Conservation (phyloP, 1,140 invertebrate species). For the Nautilus pompilius region DNA sequence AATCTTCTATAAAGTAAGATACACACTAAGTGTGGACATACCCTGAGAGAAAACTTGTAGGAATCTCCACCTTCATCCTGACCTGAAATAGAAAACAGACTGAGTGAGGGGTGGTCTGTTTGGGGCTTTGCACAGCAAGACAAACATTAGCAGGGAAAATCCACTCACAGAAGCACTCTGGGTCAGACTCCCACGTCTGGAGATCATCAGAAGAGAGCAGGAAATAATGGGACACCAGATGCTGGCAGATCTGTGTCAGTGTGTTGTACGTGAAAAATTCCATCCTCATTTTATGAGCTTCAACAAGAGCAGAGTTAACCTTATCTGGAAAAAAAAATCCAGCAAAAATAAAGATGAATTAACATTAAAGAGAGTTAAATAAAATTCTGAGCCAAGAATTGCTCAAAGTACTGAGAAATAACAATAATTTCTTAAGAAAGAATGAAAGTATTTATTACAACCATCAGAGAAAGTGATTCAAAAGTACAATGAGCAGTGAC, state of each 20-base stretch:
- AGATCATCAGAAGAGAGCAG: constrained; percentile 79
- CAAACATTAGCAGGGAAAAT: too few species aligned
- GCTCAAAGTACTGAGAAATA: too few species aligned
- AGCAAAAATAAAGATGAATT: background rate
- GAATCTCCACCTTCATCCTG: constrained; percentile 84
- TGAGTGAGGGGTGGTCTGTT: too few species aligned
- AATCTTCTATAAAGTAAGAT: too few species aligned
- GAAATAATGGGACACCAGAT: constrained; percentile 85
- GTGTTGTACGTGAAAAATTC: constrained; percentile 71
- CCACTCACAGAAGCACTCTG: constrained; percentile 76
- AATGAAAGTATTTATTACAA: too few species aligned
- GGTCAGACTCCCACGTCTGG: constrained; percentile 83
- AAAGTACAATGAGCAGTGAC: too few species aligned
- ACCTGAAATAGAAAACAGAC: constrained; percentile 58
- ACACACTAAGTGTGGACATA: constrained; percentile 57
- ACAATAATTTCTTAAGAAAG: too few species aligned
- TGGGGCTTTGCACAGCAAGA: too few species aligned
- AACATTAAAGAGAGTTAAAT: background rate
- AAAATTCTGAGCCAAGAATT: too few species aligned
- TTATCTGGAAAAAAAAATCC: constrained; percentile 50
- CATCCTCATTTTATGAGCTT: constrained; percentile 69
- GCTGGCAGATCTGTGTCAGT: constrained; percentile 74
- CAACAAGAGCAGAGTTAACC: constrained; percentile 56
- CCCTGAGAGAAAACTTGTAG: constrained; percentile 86
- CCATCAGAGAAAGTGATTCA: too few species aligned